These are phyloP conservation scores for Lamellibrachia luymesi DNA, from an alignment of 1,140 invertebrate species.

Conservation along the genomic window DNA sequence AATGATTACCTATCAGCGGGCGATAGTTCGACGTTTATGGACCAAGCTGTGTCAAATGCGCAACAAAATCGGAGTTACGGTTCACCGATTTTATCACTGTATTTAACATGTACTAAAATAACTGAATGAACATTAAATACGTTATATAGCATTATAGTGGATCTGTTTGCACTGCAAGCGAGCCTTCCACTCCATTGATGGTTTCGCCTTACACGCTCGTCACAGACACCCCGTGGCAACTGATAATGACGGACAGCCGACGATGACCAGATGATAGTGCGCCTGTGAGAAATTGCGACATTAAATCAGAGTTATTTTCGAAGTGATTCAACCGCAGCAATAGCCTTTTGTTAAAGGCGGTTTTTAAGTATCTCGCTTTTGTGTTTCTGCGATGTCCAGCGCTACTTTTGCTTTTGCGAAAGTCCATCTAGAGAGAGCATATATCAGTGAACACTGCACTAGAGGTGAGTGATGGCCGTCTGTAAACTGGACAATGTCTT, in stretches of 20 bases:
- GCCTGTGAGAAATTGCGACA: background rate
- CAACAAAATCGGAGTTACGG: background rate
- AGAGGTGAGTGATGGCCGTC: background rate
- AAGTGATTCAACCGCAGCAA: background rate
- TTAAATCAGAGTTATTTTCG: background rate
- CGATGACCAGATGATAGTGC: too few relatives aligned
- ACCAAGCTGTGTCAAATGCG: background rate
- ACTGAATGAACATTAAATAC: background rate
- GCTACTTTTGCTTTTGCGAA: background rate
- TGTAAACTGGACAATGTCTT: background rate
- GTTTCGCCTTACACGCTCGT: too few relatives aligned
- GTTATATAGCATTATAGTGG: background rate
- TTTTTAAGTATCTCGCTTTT: background rate
- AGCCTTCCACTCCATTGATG: too few relatives aligned
- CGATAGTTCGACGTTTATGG: background rate
- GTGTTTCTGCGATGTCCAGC: background rate
- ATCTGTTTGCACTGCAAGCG: too few relatives aligned
- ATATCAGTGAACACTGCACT: background rate
- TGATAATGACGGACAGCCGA: too few relatives aligned
- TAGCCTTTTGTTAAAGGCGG: background rate
- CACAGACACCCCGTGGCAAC: too few relatives aligned
- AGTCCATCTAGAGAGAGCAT: background rate
- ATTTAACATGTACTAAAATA: background rate
- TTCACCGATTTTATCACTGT: background rate
- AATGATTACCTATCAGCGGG: background rate